Evolutionary conservation across 2,888 invertebrate genomes (phyloP).

Genomic region (Lasiommata megera): DNA sequence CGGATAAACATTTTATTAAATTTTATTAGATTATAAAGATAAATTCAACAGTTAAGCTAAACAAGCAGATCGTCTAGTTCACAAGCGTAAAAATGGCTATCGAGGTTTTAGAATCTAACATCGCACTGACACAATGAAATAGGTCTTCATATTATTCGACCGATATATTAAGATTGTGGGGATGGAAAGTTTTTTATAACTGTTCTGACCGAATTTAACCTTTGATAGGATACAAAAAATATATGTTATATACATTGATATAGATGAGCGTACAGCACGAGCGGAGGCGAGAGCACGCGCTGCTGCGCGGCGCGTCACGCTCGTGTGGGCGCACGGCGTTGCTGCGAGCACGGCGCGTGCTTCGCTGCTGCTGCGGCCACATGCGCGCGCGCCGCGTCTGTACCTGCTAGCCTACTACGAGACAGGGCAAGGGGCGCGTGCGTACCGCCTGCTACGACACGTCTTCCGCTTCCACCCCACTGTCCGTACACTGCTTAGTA

Average conservation of each 20-base stretch:
- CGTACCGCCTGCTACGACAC: constrained; percentile 59
- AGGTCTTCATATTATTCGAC: no score
- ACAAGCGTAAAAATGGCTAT: no score
- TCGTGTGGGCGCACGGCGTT: constrained; percentile 29
- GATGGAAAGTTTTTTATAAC: no score
- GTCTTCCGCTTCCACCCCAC: constrained; percentile 53
- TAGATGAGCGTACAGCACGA: constrained; percentile 63
- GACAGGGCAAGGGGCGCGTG: constrained; percentile 46
- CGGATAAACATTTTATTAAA: no score
- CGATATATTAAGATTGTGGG: no score
- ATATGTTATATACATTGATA: background rate
- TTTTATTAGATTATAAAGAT: no score
- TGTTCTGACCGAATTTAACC: no score
- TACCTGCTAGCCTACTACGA: constrained; percentile 64
- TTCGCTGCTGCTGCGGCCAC: constrained; percentile 54
- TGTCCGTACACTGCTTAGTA: constrained; percentile 12
- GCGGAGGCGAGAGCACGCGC: constrained; percentile 37
- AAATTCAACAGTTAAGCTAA: no score
- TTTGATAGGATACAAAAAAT: background rate
- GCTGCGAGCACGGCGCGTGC: constrained; percentile 41
- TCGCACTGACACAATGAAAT: no score
- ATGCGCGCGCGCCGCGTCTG: constrained; percentile 42
- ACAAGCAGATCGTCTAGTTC: no score
- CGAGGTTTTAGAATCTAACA: no score
- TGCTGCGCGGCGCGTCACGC: constrained; percentile 38